Evolutionary conservation across 2,888 invertebrate genomes (phyloP).

Genomic region (Catocala sponsa): DNA sequence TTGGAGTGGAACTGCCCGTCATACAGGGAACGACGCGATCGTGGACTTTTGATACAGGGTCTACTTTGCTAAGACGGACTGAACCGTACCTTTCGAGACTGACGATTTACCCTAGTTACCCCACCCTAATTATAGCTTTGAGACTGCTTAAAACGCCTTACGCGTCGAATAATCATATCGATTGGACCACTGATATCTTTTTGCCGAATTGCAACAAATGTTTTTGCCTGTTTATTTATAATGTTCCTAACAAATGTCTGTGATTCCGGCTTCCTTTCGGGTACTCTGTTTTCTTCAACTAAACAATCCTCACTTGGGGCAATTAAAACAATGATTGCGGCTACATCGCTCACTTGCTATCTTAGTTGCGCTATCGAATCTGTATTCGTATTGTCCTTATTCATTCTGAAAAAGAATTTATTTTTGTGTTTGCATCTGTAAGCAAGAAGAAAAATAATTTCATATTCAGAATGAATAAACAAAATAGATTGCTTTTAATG

Average conservation of each 20-base stretch:
- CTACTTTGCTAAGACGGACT: slow-evolving; percentile 48
- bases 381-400: too few species aligned
- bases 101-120: slow-evolving; percentile 69
- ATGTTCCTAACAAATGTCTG: slow-evolving; percentile 8
- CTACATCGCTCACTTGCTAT: too few species aligned
- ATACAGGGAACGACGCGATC: slow-evolving; percentile 16
- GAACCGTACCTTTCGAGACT: slow-evolving; percentile 67
- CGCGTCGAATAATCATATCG: slow-evolving; percentile 42
- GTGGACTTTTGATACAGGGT: slow-evolving; percentile 44
- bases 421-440: too few species aligned
- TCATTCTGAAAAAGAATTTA: too few species aligned
- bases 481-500: too few species aligned
- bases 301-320: too few species aligned
- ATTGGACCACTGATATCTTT: slow-evolving; percentile 47
- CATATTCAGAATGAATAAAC: too few species aligned
- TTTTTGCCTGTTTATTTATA: slow-evolving; percentile 34
- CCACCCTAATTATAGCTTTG: slow-evolving; percentile 46
- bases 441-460: too few species aligned
- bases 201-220: slow-evolving; percentile 44
- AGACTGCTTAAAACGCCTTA: slow-evolving; percentile 39
- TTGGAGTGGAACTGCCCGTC: slow-evolving; percentile 7
- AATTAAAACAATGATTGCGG: too few species aligned
- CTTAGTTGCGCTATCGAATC: too few species aligned
- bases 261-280: slow-evolving; percentile 35
- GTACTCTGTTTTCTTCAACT: slow-evolving; percentile 11